Evolutionary conservation across 2,113 vertebrate species (phyloP).

Genomic region (Patagioenas fasciata): DNA sequence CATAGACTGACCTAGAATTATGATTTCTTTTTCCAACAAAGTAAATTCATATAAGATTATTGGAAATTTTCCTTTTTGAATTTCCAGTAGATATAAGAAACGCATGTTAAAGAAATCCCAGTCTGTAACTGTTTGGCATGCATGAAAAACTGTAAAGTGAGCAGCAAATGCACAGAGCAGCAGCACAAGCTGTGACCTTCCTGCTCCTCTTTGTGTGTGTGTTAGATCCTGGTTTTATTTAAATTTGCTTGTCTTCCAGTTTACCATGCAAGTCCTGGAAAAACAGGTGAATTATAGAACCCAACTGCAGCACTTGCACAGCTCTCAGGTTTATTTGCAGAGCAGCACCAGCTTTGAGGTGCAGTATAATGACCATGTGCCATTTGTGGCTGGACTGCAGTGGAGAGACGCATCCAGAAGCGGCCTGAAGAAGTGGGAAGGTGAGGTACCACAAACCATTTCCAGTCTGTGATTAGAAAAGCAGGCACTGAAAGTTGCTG

Average conservation of each 20-base stretch:
- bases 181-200: background rate
- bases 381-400: slow-evolving; percentile 76
- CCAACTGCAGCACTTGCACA: slow-evolving; percentile 78
- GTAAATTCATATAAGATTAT: background rate
- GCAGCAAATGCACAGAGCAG: background rate
- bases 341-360: slow-evolving; percentile 83
- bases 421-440: slow-evolving; percentile 81
- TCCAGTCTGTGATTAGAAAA: background rate
- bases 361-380: slow-evolving; percentile 76
- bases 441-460: slow-evolving; percentile 47
- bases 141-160: background rate
- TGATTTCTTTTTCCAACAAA: no score
- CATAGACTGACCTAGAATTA: background rate
- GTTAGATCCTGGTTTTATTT: background rate
- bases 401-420: slow-evolving; percentile 78
- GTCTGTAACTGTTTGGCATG: background rate
- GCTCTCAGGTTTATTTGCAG: slow-evolving; percentile 68
- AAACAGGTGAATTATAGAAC: slow-evolving; percentile 80
- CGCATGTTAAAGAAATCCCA: background rate
- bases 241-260: slow-evolving; percentile 62
- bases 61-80: background rate
- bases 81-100: background rate
- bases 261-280: slow-evolving; percentile 79
- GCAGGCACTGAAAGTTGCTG: background rate
- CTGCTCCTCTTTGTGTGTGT: background rate